Evolutionary conservation across 2,113 vertebrate species (phyloP).

Genomic region (rat (Rattus norvegicus)): DNA sequence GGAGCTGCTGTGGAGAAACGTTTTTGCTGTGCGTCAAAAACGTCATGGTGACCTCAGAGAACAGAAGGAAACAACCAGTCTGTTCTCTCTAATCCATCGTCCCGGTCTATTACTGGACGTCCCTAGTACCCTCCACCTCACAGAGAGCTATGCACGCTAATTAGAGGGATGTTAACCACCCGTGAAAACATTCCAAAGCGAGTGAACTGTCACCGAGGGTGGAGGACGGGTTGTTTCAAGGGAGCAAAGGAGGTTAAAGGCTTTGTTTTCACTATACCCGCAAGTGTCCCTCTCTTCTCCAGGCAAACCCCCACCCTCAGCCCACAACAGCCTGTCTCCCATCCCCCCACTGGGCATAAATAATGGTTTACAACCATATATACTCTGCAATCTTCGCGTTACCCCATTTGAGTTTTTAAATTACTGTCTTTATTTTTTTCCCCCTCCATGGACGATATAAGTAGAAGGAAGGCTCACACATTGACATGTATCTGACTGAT

Average conservation of each 20-base stretch:
- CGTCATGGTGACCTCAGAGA: conserved; percentile 46
- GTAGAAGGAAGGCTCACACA: conserved; percentile 80
- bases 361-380: conserved; percentile 70
- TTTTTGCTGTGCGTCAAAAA: conserved; percentile 29
- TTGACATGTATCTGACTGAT: conserved; percentile 81
- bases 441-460: conserved; percentile 62
- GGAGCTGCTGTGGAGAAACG: neutral
- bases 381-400: conserved; percentile 71
- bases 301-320: neutral
- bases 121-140: conserved; percentile 80
- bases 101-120: conserved; percentile 84
- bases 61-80: conserved; percentile 68
- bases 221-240: conserved; percentile 84
- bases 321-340: conserved; percentile 1
- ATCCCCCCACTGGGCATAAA: conserved; percentile 15
- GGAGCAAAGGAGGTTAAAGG: conserved; percentile 78
- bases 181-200: conserved; percentile 86
- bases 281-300: conserved; percentile 52
- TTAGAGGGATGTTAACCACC: conserved; percentile 85
- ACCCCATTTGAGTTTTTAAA: conserved; percentile 73
- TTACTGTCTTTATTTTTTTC: conserved; percentile 74
- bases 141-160: conserved; percentile 80
- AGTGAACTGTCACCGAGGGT: conserved; percentile 87
- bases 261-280: conserved; percentile 82
- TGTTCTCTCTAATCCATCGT: conserved; percentile 84